phyloP scores from a whole-genome alignment of 1,140 invertebrate species.

The Camponotus vicinus region DNA sequence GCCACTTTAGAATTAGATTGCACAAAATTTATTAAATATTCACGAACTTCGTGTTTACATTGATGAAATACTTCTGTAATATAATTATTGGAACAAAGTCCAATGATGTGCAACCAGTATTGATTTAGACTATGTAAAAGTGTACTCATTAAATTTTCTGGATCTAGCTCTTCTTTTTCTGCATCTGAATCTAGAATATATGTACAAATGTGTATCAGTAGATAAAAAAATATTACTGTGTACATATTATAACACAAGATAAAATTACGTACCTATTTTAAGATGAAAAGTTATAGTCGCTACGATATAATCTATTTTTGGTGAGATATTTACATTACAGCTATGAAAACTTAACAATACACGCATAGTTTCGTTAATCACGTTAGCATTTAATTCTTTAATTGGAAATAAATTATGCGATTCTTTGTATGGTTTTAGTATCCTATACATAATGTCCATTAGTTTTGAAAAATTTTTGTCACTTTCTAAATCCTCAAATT shows the following conservation, averaged over 20 bases:
- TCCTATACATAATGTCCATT: slow-evolving; percentile 67
- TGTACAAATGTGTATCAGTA: neutral
- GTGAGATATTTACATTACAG: slow-evolving; percentile 36
- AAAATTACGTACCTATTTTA: slow-evolving; percentile 52
- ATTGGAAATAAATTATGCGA: slow-evolving; percentile 68
- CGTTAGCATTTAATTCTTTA: slow-evolving; percentile 60
- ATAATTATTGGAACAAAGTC: slow-evolving; percentile 60
- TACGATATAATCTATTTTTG: slow-evolving; percentile 4
- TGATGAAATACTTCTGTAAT: slow-evolving; percentile 66
- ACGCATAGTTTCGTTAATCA: slow-evolving; percentile 73
- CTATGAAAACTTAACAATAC: slow-evolving; percentile 70
- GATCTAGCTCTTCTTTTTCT: slow-evolving; percentile 58
- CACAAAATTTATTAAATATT: neutral
- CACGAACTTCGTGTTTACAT: neutral
- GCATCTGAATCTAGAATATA: slow-evolving; percentile 43
- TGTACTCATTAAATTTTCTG: slow-evolving; percentile 53
- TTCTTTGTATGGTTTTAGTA: slow-evolving; percentile 72
- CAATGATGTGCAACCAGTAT: slow-evolving; percentile 75
- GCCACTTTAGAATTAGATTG: neutral
- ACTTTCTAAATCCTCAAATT: slow-evolving; percentile 46
- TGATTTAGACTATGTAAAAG: slow-evolving; percentile 69
- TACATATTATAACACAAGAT: slow-evolving; percentile 22
- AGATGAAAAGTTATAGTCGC: slow-evolving; percentile 17
- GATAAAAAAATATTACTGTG: slow-evolving; percentile 10
- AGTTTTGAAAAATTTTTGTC: slow-evolving; percentile 66